Evolutionary conservation across 2,888 invertebrate genomes (phyloP).

Genomic region (Macrophya annulata): DNA sequence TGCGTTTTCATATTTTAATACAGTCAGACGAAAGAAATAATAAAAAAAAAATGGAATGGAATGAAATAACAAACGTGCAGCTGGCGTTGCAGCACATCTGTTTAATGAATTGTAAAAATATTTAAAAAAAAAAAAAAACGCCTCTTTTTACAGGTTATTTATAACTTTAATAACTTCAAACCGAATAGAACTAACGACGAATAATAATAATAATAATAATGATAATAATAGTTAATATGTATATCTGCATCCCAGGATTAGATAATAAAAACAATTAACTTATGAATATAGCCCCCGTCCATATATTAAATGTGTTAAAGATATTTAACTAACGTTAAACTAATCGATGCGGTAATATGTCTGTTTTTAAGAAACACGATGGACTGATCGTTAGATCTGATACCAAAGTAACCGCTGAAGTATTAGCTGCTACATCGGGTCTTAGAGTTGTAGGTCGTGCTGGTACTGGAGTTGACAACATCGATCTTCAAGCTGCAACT

Average conservation of each 20-base stretch:
- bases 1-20: not conserved
- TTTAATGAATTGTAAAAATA: not conserved
- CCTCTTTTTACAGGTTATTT: too few species aligned
- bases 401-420: slow-evolving; percentile 94
- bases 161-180: too few species aligned
- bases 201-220: too few species aligned
- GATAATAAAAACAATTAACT: not conserved
- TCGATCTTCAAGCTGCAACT: slow-evolving; percentile 94
- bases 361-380: slow-evolving; percentile 88
- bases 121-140: too few species aligned
- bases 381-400: slow-evolving; percentile 96
- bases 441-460: slow-evolving; percentile 96
- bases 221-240: too few species aligned
- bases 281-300: not conserved
- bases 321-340: not conserved
- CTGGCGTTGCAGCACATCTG: not conserved
- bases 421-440: slow-evolving; percentile 88
- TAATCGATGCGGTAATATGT: slow-evolving; percentile 10
- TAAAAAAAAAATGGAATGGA: not conserved
- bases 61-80: not conserved
- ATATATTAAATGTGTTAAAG: not conserved
- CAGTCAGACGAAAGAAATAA: not conserved
- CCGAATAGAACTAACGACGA: too few species aligned
- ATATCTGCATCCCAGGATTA: too few species aligned
- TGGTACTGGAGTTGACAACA: slow-evolving; percentile 99